Evolutionary conservation across 2,113 vertebrate species (phyloP), one percentile per base, ranked within the genome.

Genomic region (Chroicocephalus ridibundus): DNA sequence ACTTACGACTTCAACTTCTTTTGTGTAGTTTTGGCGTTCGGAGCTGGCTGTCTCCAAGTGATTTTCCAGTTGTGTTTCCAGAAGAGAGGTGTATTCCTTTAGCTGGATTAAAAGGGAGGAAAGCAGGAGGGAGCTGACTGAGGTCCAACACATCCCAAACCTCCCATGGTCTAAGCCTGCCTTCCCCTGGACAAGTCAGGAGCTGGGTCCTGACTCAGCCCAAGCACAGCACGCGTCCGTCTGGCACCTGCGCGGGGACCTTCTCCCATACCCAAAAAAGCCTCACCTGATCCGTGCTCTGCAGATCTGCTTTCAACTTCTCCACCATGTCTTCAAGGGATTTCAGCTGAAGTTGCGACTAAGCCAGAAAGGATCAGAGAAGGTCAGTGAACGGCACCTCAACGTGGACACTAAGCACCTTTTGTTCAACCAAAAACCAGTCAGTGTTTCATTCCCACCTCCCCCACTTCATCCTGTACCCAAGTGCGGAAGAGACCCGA

Each of bases 61-160:
- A 97, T 98, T 99, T 98, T 99, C 98, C 95, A 99, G 96, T 95
- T 99, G 99, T 0, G 97, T 98, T 95, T 99, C 99, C 96, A 99
- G 95, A 38, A 99, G 97, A 85, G 98, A 98, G 40, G 98, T 97
- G 94, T 99, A 98, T 75, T 99, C 99, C 96, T 98, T 98, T 77
- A 99, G 61, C 99, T 99, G 90, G 58, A 80, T 96, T 22, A 78
- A 44, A 91, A 79, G n/a, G 61, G n/a, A 69, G 8, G 21, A 79
- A 55, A 83, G 10, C 11, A 68, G 14, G 9, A 78, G 18, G 4
- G 10, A 19, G 8, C 15, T 84, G 58, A 25, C 7, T 61, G 58
- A 79, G 49, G 26, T 77, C 32, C 57, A 86, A 29, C 42, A 57
- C 7, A 77, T 44, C 36, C 22, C 62, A 69, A 79, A 80, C 19